Conservation (phyloP, 1,140 invertebrate genomes). For the Cydia fagiglandana region DNA sequence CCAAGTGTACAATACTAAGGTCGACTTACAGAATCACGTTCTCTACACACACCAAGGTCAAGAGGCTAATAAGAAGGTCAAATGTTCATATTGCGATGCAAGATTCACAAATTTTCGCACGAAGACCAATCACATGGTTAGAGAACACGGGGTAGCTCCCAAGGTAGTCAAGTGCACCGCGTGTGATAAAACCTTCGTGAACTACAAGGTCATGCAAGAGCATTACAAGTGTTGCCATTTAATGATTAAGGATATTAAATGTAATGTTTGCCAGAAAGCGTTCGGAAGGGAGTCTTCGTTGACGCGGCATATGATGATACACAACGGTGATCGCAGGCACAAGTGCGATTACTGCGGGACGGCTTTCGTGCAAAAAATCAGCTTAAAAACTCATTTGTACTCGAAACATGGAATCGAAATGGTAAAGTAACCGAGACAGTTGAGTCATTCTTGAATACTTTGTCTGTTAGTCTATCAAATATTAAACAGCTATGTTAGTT, state of each 20-base stretch:
- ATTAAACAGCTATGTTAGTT: too few species aligned
- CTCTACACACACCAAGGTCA: slow-evolving; percentile 33
- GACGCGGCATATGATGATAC: slow-evolving; percentile 73
- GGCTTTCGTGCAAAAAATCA: slow-evolving; percentile 46
- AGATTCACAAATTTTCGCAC: slow-evolving; percentile 37
- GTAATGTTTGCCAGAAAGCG: slow-evolving; percentile 80
- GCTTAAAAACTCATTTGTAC: slow-evolving; percentile 32
- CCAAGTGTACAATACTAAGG: slow-evolving; percentile 37
- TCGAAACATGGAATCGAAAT: slow-evolving; percentile 12
- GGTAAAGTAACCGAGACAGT: too few species aligned
- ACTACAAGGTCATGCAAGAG: slow-evolving; percentile 28
- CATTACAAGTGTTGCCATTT: slow-evolving; percentile 37
- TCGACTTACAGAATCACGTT: slow-evolving; percentile 38
- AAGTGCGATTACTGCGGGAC: slow-evolving; percentile 50
- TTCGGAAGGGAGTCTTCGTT: slow-evolving; percentile 74
- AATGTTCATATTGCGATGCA: not conserved
- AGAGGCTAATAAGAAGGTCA: not conserved
- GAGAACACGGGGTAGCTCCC: slow-evolving; percentile 37
- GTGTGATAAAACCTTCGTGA: slow-evolving; percentile 40
- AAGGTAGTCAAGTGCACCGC: slow-evolving; percentile 42
- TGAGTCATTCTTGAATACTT: not conserved
- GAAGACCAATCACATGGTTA: slow-evolving; percentile 38
- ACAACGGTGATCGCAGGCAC: slow-evolving; percentile 53
- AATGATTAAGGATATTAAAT: slow-evolving; percentile 80
- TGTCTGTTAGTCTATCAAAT: not conserved